Evolutionary conservation across 2,113 vertebrate genomes (phyloP).

Genomic region (Elaphurus davidianus): DNA sequence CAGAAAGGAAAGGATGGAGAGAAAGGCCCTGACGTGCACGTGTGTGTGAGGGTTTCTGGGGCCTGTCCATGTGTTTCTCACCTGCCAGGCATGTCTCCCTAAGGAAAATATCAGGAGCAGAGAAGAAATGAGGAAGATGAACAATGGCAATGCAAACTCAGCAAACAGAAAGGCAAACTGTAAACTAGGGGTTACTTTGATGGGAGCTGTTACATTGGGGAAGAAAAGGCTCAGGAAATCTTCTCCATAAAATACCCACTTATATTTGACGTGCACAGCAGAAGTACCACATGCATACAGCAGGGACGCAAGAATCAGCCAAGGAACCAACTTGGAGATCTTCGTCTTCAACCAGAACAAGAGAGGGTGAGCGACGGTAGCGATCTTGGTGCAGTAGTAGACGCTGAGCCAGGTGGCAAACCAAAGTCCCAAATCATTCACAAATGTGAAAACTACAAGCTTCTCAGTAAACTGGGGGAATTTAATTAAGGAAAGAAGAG

Average conservation of each 20-base stretch:
- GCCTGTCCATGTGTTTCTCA: fast-evolving
- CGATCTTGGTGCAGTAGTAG: constrained; percentile 69
- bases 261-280: fast-evolving
- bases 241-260: fast-evolving
- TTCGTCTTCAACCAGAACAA: constrained; percentile 55
- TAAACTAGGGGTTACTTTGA: fast-evolving
- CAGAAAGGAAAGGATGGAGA: constrained; percentile 45
- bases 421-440: constrained; percentile 40
- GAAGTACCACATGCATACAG: fast-evolving
- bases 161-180: fast-evolving
- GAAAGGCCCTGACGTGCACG: fast-evolving
- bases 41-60: fast-evolving
- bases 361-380: background rate
- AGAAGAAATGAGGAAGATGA: constrained; percentile 10
- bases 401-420: constrained; percentile 50
- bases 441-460: fast-evolving
- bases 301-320: constrained; percentile 39
- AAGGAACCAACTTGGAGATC: constrained; percentile 49
- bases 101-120: constrained; percentile 41
- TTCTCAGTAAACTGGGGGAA: fast-evolving
- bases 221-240: fast-evolving
- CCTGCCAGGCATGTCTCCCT: constrained; percentile 8
- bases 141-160: fast-evolving
- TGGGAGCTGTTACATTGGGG: background rate
- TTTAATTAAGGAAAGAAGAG: fast-evolving